Percentiles rank a stretch among this genome's conserved stretches.
phyloP scores from a whole-genome alignment of 1,140 invertebrate species.

The Trinorchestia longiramus region DNA sequence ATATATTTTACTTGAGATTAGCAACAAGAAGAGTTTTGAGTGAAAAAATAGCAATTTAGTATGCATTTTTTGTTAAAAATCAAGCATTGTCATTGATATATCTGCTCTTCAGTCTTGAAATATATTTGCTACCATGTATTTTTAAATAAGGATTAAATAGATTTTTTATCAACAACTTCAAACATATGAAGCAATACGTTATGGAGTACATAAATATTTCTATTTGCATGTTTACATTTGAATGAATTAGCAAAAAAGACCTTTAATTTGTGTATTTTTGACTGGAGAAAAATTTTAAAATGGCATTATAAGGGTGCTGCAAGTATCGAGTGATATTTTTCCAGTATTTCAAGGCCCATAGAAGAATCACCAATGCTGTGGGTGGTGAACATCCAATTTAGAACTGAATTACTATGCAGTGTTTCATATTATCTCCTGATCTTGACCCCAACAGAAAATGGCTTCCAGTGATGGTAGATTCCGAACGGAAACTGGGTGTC shows the following conservation, averaged over 20 bases:
- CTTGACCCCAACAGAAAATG: conserved; percentile 73
- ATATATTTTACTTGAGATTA: too few species aligned
- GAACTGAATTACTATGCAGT: neutral
- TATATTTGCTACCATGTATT: neutral
- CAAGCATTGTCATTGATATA: too few species aligned
- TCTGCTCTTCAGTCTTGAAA: too few species aligned
- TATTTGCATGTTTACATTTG: neutral
- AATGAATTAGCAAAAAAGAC: neutral
- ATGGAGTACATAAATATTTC: neutral
- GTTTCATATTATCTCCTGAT: conserved; percentile 5
- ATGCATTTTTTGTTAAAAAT: too few species aligned
- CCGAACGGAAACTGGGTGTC: conserved; percentile 84
- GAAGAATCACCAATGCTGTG: neutral
- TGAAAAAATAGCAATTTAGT: too few species aligned
- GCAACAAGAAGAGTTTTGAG: too few species aligned
- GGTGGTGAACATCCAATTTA: neutral
- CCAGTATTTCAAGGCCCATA: neutral
- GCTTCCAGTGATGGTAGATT: conserved; percentile 91
- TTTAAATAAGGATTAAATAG: neutral
- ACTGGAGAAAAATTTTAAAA: neutral
- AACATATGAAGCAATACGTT: neutral
- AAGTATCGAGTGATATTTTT: neutral
- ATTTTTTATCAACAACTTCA: neutral
- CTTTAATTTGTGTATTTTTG: neutral
- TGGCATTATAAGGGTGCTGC: neutral